Conservation (phyloP, 2,888 invertebrate species). For the Chrysomela aeneicollis region DNA sequence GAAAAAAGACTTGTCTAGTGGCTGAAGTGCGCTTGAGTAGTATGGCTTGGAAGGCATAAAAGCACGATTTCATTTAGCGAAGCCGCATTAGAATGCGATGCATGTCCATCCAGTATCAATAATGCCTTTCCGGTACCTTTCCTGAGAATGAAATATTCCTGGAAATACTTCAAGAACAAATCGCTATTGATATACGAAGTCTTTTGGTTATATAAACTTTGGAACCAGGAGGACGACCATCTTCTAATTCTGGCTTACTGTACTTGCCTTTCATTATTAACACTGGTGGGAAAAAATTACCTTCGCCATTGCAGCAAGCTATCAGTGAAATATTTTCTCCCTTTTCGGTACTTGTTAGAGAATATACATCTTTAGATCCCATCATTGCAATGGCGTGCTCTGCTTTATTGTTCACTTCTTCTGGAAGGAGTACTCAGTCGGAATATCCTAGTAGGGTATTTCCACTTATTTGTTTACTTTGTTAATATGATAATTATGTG, state of each 20-base stretch:
- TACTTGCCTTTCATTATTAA: conserved; percentile 39
- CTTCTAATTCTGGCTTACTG: conserved; percentile 33
- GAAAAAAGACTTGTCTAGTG: too few relatives aligned
- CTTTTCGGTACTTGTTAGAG: conserved; percentile 22
- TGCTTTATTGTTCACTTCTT: conserved; percentile 26
- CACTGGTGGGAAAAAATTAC: conserved; percentile 28
- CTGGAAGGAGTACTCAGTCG: too few relatives aligned
- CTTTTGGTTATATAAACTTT: conserved; percentile 38
- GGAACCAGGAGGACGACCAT: conserved; percentile 40
- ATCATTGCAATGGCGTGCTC: conserved; percentile 24
- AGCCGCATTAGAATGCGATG: conserved; percentile 5
- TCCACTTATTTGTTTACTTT: too few relatives aligned
- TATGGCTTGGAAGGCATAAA: too few relatives aligned
- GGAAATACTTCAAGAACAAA: conserved; percentile 8
- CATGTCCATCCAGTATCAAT: conserved; percentile 7
- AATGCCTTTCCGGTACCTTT: conserved; percentile 12
- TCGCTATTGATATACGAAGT: conserved; percentile 36
- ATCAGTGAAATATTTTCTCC: conserved; percentile 31
- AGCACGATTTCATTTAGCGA: neutral
- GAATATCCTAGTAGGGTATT: too few relatives aligned
- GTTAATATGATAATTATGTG: too few relatives aligned
- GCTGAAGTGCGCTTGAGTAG: too few relatives aligned
- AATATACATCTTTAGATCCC: conserved; percentile 21
- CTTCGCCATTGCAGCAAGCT: conserved; percentile 34
- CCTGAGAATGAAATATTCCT: neutral